Evolutionary conservation across 2,797 vertebrate genomes (phyloP).

Genomic region (Lacerta viridis): DNA sequence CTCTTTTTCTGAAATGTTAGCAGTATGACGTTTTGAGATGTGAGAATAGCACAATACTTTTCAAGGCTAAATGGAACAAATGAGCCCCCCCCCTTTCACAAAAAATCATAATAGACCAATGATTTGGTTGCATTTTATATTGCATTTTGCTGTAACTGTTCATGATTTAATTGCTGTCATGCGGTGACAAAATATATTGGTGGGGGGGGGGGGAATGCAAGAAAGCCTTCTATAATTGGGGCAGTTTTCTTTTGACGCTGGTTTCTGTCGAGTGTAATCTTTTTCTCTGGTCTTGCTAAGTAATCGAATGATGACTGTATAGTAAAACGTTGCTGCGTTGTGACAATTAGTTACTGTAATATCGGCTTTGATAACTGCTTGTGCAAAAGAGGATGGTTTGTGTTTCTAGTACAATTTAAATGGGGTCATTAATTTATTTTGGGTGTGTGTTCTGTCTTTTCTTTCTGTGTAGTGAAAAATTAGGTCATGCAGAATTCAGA

Average conservation of each 20-base stretch:
- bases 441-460: background rate
- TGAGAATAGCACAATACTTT: background rate
- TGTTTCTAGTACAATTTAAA: conserved; percentile 1
- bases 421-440: conserved; percentile 4
- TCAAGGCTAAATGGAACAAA: conserved; percentile 1
- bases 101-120: background rate
- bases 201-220: background rate
- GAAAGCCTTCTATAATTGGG: background rate
- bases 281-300: conserved; percentile 10
- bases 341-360: conserved; percentile 24
- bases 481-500: conserved; percentile 19
- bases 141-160: conserved; percentile 9
- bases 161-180: conserved; percentile 3
- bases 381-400: background rate
- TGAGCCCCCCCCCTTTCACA: background rate
- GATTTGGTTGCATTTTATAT: background rate
- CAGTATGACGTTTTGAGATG: conserved; percentile 21
- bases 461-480: conserved; percentile 5
- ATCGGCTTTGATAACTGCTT: conserved; percentile 14
- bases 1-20: background rate
- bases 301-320: conserved; percentile 11
- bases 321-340: conserved; percentile 29
- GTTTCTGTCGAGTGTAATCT: background rate
- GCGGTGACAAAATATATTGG: background rate
- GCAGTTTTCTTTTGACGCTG: conserved; percentile 4